phyloP scores from a whole-genome alignment of 2,888 invertebrate genomes.

The Napeogenes sylphis region DNA sequence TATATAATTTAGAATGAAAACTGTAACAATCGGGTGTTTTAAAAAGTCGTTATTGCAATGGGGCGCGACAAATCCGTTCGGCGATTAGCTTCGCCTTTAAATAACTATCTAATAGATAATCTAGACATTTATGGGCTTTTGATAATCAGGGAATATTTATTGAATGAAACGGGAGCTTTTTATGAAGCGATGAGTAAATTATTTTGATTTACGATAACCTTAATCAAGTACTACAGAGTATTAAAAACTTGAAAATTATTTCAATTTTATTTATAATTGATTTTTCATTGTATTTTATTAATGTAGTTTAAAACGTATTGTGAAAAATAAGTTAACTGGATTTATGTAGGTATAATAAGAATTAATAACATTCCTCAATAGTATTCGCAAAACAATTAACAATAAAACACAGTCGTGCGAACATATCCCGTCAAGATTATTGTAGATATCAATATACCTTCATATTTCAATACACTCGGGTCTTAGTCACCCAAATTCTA shows the following conservation, averaged over 20 bases:
- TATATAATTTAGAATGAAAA: constrained; percentile 56
- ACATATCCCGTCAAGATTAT: constrained; percentile 22
- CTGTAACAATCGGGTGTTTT: constrained; percentile 61
- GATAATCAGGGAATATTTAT: constrained; percentile 25
- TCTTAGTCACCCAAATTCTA: constrained; percentile 56
- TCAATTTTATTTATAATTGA: too few species aligned
- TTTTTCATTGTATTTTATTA: too few species aligned
- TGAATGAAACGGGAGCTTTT: constrained; percentile 8
- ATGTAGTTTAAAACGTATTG: too few species aligned
- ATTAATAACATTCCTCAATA: constrained; percentile 10
- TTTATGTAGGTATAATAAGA: too few species aligned
- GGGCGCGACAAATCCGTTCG: constrained; percentile 62
- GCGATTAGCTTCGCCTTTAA: constrained; percentile 58
- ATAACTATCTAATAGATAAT: constrained; percentile 57
- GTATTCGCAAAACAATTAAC: constrained; percentile 22
- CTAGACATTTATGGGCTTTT: constrained; percentile 31
- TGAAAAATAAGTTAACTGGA: too few species aligned
- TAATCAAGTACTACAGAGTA: neutral
- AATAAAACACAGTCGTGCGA: constrained; percentile 23
- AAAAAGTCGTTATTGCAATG: constrained; percentile 50
- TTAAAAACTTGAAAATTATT: too few species aligned
- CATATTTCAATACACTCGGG: constrained; percentile 33
- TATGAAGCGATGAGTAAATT: constrained; percentile 5
- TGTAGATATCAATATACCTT: constrained; percentile 24
- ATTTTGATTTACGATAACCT: neutral